phyloP scores from a whole-genome alignment of 2,888 invertebrate species.

The Trachelus stipa region DNA sequence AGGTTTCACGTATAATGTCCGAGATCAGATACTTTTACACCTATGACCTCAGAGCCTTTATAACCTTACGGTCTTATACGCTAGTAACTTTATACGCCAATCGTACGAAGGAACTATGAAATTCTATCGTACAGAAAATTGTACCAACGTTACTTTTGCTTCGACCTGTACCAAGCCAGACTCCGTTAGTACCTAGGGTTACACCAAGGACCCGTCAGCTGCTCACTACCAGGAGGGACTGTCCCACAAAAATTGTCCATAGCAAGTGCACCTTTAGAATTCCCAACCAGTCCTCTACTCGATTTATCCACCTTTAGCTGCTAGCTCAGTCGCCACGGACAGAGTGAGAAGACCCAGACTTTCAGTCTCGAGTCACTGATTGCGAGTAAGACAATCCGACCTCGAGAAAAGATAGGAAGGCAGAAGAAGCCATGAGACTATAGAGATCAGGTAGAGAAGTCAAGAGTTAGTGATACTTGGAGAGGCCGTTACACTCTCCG shows the following conservation, averaged over 20 bases:
- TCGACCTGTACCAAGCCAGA: constrained; percentile 36
- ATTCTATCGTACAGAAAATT: not conserved
- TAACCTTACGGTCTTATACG: not conserved
- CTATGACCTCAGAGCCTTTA: not conserved
- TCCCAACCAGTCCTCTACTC: not conserved
- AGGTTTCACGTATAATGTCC: constrained; percentile 37
- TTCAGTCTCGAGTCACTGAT: constrained; percentile 5
- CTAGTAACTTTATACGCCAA: not conserved
- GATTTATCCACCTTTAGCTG: not conserved
- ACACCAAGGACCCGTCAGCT: constrained; percentile 35
- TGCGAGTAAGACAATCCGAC: not conserved
- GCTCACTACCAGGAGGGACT: constrained; percentile 16
- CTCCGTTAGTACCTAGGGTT: constrained; percentile 29
- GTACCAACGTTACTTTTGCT: constrained; percentile 22
- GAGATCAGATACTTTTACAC: not conserved
- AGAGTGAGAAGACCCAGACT: constrained; percentile 24
- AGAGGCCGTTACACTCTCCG: constrained; percentile 46
- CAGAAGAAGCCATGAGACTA: constrained; percentile 25
- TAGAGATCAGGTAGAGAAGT: constrained; percentile 3
- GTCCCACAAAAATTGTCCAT: not conserved
- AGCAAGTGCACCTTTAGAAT: not conserved
- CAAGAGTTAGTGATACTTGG: constrained; percentile 3
- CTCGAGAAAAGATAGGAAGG: constrained; percentile 19
- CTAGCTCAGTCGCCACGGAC: not conserved
- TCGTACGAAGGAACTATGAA: not conserved